Base-by-base conservation (phyloP, 2,797 vertebrate species). In the Aselliscus stoliczkanus region DNA sequence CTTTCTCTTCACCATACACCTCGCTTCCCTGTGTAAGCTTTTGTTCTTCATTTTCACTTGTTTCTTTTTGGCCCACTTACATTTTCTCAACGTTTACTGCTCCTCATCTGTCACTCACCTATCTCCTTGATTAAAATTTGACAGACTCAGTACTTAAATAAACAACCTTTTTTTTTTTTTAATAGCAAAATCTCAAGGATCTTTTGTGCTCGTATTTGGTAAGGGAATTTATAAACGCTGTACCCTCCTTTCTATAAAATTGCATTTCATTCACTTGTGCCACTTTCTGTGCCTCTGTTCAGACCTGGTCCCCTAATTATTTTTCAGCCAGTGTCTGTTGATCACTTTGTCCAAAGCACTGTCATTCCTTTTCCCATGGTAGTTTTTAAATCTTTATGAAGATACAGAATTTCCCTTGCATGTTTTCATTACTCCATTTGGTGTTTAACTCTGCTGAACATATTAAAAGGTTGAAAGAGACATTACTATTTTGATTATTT, bases 401-500 rank as follows among this genome's bases (percentile, higher is more conserved):
- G 81, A 83, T 31, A 60, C 20, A n/a, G 58, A 81, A 58, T 60
- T 69, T 76, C 75, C 70, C 62, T 82, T 25, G 62, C 67, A 1
- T 67, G 27, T 90, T 83, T 70, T 95, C 96, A 87, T 83, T 86
- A 64, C 70, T 96, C 95, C 97, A 95, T 97, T 93, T 97, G 97
- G 97, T 97, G 97, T 97, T 97, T 97, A 96, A 80, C 96, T 95
- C 88, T 56, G 86, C 93, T 90, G 95, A 97, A 93, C 97, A 97
- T 97, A 96, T 96, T 97, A 97, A 96, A 97, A 97, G 96, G 97
- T 96, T 95, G 92, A 97, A 91, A 93, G 97, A 97, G 96, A 96
- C 96, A 94, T 95, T 88, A 83, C 97, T 97, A 95, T 97, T 97
- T 98, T 95, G 95, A 96, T 97, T 97, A 96, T 97, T 97, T 97